Conservation (phyloP, 1,140 invertebrate genomes). For the Atta cephalotes region DNA sequence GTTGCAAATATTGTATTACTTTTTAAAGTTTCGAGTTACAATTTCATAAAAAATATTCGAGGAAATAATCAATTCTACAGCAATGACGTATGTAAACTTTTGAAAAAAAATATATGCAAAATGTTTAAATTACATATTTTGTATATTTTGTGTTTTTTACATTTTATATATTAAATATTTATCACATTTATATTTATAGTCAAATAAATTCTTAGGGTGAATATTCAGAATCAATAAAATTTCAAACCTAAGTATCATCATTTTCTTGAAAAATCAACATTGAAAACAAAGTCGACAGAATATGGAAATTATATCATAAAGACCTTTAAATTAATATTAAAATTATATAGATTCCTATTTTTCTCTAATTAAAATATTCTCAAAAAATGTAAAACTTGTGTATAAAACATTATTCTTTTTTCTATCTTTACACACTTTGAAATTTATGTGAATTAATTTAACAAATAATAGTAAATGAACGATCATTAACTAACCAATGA, state of each 20-base stretch:
- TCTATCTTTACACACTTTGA: background rate
- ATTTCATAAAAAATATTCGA: background rate
- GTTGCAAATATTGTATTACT: background rate
- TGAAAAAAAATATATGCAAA: background rate
- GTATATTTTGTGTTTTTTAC: background rate
- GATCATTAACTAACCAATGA: background rate
- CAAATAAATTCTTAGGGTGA: background rate
- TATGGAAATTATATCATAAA: background rate
- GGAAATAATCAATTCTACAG: background rate
- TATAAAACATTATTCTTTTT: background rate
- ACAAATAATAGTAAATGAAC: background rate
- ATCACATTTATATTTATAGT: background rate
- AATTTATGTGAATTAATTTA: background rate
- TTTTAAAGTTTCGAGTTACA: background rate
- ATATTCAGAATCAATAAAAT: background rate
- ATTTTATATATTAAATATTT: background rate
- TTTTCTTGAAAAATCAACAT: background rate
- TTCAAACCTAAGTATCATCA: background rate
- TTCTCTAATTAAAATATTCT: background rate
- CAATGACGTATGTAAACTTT: slow-evolving; percentile 8
- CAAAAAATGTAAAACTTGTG: background rate
- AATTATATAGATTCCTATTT: background rate
- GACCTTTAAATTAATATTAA: background rate
- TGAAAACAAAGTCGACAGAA: background rate
- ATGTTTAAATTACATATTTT: slow-evolving; percentile 25